Evolutionary conservation across 1,140 invertebrate species (phyloP), one percentile per base, ranked within the genome.

Genomic region (Lysiphlebus fabarum): DNA sequence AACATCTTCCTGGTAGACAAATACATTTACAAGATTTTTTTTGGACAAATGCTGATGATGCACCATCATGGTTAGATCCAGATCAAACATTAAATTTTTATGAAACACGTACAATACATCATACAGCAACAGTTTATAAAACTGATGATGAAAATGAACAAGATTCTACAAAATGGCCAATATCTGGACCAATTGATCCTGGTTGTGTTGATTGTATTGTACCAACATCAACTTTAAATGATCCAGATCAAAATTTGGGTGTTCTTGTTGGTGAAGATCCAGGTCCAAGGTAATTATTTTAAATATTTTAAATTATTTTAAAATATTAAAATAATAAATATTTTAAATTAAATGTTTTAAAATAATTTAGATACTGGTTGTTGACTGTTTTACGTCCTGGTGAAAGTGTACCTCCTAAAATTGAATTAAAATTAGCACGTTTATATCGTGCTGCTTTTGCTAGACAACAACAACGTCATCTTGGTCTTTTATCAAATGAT

Each of bases 11-110:
- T 17, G 79, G 83, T 36, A 81, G 83, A 59, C 84, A 78, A 68
- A 87, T 84, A 63, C 84, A 79, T 61, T 78, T 92, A 55, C 90
- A 92, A 67, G 89, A 92, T 71, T 92, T 92, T 72, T 89, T 92
- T 69, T 92, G 90, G 90, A 91, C 88, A 0, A 90, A 90, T 1
- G 88, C 87, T 0, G 90, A 91, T 2, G 90, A 91, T 68, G 89
- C 88, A 4, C 80, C 83, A 0, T 81, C 78, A 42, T 78, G 76
- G 75, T 41, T 75, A 8, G 72, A 73, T 56, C 67, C 70, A 5
- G 71, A 72, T 37, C 77, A 79, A n/a, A 71, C 70, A 1, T 53
- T 79, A 33, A 77, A 69, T 0, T 63, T 74, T n/a, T 75, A 76
- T 61, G 71, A 79, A 57, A 77, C 74, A 5, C 72, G 61, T 36